Evolutionary conservation across 1,140 invertebrate genomes (phyloP).

Genomic region (Drosophila setifemur): DNA sequence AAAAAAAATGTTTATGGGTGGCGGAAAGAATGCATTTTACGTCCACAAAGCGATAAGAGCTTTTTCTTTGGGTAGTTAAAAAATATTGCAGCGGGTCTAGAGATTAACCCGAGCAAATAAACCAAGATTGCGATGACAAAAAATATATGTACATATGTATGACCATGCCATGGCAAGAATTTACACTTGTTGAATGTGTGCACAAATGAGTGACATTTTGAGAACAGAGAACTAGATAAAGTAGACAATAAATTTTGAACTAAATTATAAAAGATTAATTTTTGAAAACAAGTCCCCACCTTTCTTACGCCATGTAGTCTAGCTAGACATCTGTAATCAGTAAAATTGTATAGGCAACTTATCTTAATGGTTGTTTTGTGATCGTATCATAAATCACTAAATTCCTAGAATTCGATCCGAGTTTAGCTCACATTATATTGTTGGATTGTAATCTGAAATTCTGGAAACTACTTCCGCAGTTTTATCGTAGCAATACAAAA

Average conservation of each 20-base stretch:
- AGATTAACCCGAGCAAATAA: slow-evolving; percentile 28
- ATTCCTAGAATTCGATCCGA: neutral
- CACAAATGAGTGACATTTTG: neutral
- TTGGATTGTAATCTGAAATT: neutral
- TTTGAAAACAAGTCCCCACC: no score
- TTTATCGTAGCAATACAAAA: neutral
- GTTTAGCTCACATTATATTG: neutral
- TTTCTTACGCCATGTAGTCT: neutral
- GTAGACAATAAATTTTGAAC: neutral
- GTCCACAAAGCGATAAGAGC: slow-evolving; percentile 14
- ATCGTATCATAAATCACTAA: neutral
- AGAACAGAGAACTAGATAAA: neutral
- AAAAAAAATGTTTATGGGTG: no score
- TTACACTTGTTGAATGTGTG: neutral
- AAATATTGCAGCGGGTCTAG: slow-evolving; percentile 13
- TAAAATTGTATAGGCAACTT: slow-evolving; percentile 1
- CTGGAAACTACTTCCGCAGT: neutral
- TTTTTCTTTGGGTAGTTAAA: slow-evolving; percentile 8
- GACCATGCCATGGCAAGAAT: neutral
- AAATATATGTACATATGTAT: neutral
- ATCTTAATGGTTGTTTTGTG: slow-evolving; percentile 4
- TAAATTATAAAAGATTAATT: no score
- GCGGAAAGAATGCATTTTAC: slow-evolving; percentile 7
- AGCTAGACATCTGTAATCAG: neutral
- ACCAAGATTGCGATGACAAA: neutral